Conservation (phyloP, 2,888 invertebrate species). For the Chymomyza caudatula region DNA sequence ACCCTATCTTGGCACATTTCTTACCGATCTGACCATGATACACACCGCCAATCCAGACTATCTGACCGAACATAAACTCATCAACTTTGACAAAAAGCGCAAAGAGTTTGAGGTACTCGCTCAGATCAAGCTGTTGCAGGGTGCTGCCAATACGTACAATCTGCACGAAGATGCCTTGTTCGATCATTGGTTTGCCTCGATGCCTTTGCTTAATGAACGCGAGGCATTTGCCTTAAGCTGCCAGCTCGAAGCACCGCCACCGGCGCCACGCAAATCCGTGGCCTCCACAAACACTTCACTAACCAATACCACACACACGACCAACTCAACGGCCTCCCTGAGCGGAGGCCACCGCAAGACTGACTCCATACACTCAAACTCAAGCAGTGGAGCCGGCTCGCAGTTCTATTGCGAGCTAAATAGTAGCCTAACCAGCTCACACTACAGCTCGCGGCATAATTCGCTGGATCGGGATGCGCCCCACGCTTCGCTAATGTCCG, state of each 20-base stretch:
- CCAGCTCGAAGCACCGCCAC: constrained; percentile 88
- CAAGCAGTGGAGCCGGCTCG: constrained; percentile 90
- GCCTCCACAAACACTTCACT: constrained; percentile 66
- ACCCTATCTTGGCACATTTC: constrained; percentile 97
- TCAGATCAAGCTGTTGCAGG: constrained; percentile 95
- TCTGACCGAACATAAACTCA: constrained; percentile 85
- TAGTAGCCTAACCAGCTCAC: constrained; percentile 58
- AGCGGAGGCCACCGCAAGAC: constrained; percentile 88
- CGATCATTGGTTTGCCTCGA: constrained; percentile 96
- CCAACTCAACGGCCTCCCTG: constrained; percentile 60
- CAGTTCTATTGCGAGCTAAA: constrained; percentile 91
- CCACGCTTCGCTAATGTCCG: constrained; percentile 75
- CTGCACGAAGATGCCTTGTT: constrained; percentile 91
- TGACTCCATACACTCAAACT: constrained; percentile 93
- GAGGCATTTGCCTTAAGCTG: constrained; percentile 94
- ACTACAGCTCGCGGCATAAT: constrained; percentile 85
- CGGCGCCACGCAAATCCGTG: constrained; percentile 75
- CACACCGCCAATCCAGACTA: constrained; percentile 96
- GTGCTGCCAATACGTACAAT: constrained; percentile 96
- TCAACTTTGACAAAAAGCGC: constrained; percentile 98
- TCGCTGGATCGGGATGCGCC: constrained; percentile 88
- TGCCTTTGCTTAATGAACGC: constrained; percentile 93
- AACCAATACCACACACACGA: constrained; percentile 57
- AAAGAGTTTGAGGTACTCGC: constrained; percentile 99
- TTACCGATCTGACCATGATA: constrained; percentile 99